Evolutionary conservation across 2,797 vertebrate species (phyloP).

Genomic region (Chelidonichthys spinosus): DNA sequence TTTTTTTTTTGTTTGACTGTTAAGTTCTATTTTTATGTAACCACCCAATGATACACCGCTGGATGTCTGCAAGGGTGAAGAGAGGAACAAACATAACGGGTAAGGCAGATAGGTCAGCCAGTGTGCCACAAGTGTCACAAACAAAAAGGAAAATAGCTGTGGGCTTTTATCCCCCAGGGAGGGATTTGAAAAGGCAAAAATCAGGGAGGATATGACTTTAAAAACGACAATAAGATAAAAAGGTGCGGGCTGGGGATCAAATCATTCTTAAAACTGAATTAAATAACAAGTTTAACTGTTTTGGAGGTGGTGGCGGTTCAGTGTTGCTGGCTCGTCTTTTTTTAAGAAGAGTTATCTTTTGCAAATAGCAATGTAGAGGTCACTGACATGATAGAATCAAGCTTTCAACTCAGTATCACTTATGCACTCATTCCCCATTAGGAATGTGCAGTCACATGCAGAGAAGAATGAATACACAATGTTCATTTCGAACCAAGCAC

Average conservation of each 20-base stretch:
- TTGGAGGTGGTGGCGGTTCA: conserved; percentile 22
- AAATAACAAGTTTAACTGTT: conserved; percentile 26
- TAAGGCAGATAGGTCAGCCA: conserved; percentile 83
- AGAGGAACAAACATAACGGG: conserved; percentile 82
- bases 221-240: conserved; percentile 32
- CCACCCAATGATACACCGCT: conserved; percentile 85
- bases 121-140: conserved; percentile 76
- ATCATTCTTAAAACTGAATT: conserved; percentile 29
- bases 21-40: conserved; percentile 68
- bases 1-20: conserved; percentile 62
- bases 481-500: conserved; percentile 15
- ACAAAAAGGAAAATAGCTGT: conserved; percentile 61
- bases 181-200: conserved; percentile 41
- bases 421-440: conserved; percentile 11
- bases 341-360: conserved; percentile 9
- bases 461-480: conserved; percentile 9
- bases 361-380: conserved; percentile 20
- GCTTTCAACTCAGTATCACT: conserved; percentile 1
- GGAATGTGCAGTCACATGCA: not conserved
- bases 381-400: conserved; percentile 3
- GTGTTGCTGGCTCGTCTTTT: not conserved
- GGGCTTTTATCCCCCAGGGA: conserved; percentile 48
- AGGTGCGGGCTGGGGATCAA: conserved; percentile 43
- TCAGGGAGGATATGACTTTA: conserved; percentile 39
- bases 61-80: conserved; percentile 88